These are phyloP conservation scores for Patella depressa DNA, from an alignment of 2,888 invertebrate species.

Conservation along the genomic window DNA sequence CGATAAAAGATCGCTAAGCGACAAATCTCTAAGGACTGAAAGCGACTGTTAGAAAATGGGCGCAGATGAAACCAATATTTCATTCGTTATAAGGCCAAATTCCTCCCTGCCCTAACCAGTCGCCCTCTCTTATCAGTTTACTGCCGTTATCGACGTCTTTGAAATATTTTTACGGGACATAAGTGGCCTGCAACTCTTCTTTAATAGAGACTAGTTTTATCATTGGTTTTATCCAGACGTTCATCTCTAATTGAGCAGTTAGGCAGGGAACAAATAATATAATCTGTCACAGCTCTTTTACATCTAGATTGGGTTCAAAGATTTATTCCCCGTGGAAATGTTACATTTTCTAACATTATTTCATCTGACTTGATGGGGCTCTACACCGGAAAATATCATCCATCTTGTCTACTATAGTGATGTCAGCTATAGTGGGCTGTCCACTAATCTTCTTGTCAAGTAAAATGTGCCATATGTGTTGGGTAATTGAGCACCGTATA, in stretches of 20 bases:
- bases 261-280: conserved; percentile 2
- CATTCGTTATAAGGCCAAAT: conserved; percentile 22
- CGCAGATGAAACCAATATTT: conserved; percentile 36
- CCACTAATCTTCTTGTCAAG: too few relatives aligned
- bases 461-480: too few relatives aligned
- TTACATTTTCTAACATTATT: conserved; percentile 5
- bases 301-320: conserved; percentile 13
- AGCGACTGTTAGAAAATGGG: conserved; percentile 12
- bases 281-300: conserved; percentile 11
- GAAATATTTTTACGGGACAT: conserved; percentile 9
- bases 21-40: conserved; percentile 16
- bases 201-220: conserved; percentile 9
- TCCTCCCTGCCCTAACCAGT: conserved; percentile 1
- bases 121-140: conserved; percentile 12
- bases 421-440: too few relatives aligned
- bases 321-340: conserved; percentile 7
- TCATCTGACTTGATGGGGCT: too few relatives aligned
- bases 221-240: conserved; percentile 3
- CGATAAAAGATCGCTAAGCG: conserved; percentile 35
- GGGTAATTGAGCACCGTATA: too few relatives aligned
- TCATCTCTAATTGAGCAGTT: background rate
- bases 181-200: conserved; percentile 10
- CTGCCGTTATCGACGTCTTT: conserved; percentile 5
- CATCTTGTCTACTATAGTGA: background rate
- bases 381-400: background rate